These are phyloP conservation scores for Vombatus ursinus DNA, from an alignment of 2,113 vertebrate genomes.

Conservation along the genomic window DNA sequence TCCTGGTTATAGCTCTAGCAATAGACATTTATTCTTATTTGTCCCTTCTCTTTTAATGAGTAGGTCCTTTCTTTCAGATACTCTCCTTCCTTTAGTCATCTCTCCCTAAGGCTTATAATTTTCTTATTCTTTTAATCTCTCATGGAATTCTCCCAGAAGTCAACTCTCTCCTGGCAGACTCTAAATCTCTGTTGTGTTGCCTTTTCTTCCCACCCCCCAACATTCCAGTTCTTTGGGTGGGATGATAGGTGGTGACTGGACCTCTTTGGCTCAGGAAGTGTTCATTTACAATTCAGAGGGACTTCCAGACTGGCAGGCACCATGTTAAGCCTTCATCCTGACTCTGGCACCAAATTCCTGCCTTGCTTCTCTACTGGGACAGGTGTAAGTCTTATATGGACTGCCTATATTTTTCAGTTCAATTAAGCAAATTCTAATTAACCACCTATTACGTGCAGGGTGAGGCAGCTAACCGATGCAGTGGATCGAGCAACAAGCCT, in stretches of 20 bases:
- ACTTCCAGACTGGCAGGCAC: not conserved
- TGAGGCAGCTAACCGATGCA: not conserved
- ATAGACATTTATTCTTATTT: not conserved
- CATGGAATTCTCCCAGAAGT: not conserved
- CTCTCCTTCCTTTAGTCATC: not conserved
- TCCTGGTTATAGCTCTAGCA: not conserved
- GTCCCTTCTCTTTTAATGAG: not conserved
- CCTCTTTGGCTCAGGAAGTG: not conserved
- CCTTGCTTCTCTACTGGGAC: not conserved
- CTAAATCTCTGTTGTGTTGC: not conserved
- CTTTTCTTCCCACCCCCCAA: not conserved
- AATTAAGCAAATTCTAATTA: not conserved
- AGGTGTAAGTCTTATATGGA: not conserved
- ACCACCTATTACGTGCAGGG: not conserved
- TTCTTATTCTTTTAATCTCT: not conserved
- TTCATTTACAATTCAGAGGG: not conserved
- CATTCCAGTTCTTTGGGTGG: not conserved
- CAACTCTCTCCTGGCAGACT: not conserved
- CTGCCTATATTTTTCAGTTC: not conserved
- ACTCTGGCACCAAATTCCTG: not conserved
- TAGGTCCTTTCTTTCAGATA: not conserved
- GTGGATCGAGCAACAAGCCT: not conserved
- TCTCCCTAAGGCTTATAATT: not conserved
- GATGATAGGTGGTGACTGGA: not conserved
- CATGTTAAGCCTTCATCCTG: not conserved